These are phyloP conservation scores for Caenorhabditis afra DNA, from an alignment of 2,888 invertebrate species.

Conservation along the genomic window DNA sequence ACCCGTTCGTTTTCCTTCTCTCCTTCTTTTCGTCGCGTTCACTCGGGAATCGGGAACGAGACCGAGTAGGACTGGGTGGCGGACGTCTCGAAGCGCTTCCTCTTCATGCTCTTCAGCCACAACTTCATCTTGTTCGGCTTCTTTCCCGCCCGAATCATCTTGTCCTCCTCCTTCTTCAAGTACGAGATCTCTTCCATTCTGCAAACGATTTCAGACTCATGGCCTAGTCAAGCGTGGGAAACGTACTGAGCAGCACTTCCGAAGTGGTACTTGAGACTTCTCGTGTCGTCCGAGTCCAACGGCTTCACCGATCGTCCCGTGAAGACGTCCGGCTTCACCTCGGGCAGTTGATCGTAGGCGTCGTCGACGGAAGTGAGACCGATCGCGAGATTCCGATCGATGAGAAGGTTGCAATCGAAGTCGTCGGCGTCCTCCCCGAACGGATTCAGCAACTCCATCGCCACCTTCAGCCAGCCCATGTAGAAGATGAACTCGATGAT, in stretches of 20 bases:
- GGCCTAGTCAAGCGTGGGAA: too few species aligned
- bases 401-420: slow-evolving; percentile 64
- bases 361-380: slow-evolving; percentile 61
- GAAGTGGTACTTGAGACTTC: slow-evolving; percentile 60
- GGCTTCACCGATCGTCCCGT: slow-evolving; percentile 50
- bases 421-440: slow-evolving; percentile 68
- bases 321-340: slow-evolving; percentile 63
- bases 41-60: slow-evolving; percentile 34
- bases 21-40: not conserved
- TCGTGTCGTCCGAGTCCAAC: slow-evolving; percentile 57
- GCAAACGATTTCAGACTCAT: slow-evolving; percentile 15
- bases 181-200: slow-evolving; percentile 61
- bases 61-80: slow-evolving; percentile 43
- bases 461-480: slow-evolving; percentile 67
- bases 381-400: slow-evolving; percentile 65
- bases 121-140: slow-evolving; percentile 50
- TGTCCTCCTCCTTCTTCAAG: slow-evolving; percentile 48
- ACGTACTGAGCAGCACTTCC: slow-evolving; percentile 56
- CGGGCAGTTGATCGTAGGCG: slow-evolving; percentile 62
- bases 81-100: slow-evolving; percentile 51
- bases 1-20: not conserved
- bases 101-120: slow-evolving; percentile 57
- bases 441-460: slow-evolving; percentile 68
- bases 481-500: slow-evolving; percentile 62
- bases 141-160: slow-evolving; percentile 52